Base-by-base conservation (phyloP, 2,113 vertebrate genomes). In the Anhinga anhinga region DNA sequence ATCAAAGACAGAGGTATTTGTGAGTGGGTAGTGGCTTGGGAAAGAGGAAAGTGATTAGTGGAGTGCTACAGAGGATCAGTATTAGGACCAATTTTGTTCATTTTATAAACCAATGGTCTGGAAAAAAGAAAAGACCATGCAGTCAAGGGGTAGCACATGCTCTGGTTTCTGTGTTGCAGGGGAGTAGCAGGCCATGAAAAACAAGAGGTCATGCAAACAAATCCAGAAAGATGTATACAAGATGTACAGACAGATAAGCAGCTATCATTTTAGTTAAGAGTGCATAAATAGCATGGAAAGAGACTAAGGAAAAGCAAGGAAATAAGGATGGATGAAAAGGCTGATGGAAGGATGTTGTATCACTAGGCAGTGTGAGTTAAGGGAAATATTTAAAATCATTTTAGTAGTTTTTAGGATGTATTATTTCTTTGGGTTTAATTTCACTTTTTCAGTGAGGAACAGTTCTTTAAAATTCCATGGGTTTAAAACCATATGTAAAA, bases 1-100 rank as follows among this genome's bases (percentile, higher is more conserved):
- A 95, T 97, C 92, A 97, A 96, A 97, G 95, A 40, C 93, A 50
- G 82, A 93, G 69, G 88, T 65, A 82, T 94, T 96, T 97, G 76
- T 94, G 86, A 95, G 95, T 61, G 82, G 76, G 90, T 47, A 88
- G 72, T 82, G 90, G 90, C 86, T 95, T 96, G 92, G 83, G 93
- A 97, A 94, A 82, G 95, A 92, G 92, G 65, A 67, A 95, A 89
- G 95, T 92, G 92, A 91, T 97, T 92, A 96, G 95, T 92, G 69
- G 90, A 95, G 83, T 95, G 82, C 88, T 82, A 72, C 80, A 86
- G 88, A 90, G 95, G 94, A 88, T 95, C 88, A 86, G 86, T 44
- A 65, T 89, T 89, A 65, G 80, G 69, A 92, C 94, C 94, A 93
- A 96, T 97, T 97, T 97, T 96, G 86, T 97, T 97, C 95, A 95